Evolutionary conservation across 2,888 invertebrate genomes (phyloP).

Genomic region (Chrysopilus asiliformis): DNA sequence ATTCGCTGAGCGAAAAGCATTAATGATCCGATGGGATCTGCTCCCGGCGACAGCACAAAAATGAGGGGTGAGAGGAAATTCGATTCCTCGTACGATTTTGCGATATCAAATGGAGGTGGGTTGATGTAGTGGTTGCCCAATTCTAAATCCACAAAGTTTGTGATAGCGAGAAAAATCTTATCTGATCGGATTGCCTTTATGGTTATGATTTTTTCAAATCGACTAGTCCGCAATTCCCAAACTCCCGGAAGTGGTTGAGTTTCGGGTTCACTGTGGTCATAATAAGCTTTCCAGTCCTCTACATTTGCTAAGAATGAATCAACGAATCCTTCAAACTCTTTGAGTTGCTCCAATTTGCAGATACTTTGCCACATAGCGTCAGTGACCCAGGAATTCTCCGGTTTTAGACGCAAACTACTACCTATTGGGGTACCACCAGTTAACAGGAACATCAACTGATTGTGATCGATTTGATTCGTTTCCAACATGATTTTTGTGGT

Average conservation of each 20-base stretch:
- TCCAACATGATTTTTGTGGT: conserved; percentile 55
- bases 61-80: conserved; percentile 65
- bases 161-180: conserved; percentile 68
- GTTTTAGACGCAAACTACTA: conserved; percentile 40
- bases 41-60: conserved; percentile 80
- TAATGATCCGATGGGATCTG: conserved; percentile 52
- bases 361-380: conserved; percentile 69
- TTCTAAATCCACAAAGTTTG: conserved; percentile 52
- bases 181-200: conserved; percentile 72
- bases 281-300: conserved; percentile 45
- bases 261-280: conserved; percentile 56
- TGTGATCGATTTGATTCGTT: conserved; percentile 41
- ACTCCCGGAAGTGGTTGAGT: conserved; percentile 52
- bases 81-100: conserved; percentile 68
- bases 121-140: conserved; percentile 70
- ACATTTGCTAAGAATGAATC: conserved; percentile 42
- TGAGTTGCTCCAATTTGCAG: conserved; percentile 52
- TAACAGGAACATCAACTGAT: conserved; percentile 63
- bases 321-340: conserved; percentile 48
- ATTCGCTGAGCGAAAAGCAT: conserved; percentile 60
- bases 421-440: conserved; percentile 47
- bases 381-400: conserved; percentile 69
- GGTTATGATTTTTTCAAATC: conserved; percentile 65
- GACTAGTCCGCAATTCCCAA: conserved; percentile 46
- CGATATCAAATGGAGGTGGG: conserved; percentile 73